Evolutionary conservation across 1,140 invertebrate species (phyloP), one percentile per base, ranked within the genome.

Genomic region (Pentalonia nigronervosa): DNA sequence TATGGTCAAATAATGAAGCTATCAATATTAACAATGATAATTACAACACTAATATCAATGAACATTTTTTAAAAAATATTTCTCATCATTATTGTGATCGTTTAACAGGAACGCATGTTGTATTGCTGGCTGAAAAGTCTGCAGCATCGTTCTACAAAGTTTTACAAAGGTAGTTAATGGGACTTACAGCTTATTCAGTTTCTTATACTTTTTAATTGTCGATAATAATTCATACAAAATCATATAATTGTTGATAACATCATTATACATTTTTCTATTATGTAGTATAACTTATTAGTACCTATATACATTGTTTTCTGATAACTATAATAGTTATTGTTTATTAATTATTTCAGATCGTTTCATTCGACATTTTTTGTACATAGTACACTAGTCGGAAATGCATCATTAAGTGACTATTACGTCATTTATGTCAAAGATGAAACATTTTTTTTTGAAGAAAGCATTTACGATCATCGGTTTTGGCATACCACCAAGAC

Each of bases 291-390:
- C 60, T 17, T n/a, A 76, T 20, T 1, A 76, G 11, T 67, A 21
- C 17, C 17, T 50, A 48, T 48, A 48, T 14, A 30, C 11, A 67
- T 67, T 67, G 3, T 67, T 67, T 67, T n/a, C 6, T 76, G n/a
- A 17, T 76, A 76, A n/a, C 20, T 2, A 83, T 83, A 30, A 25
- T n/a, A 8, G 36, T 84, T 45, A 41, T 45, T 45, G 34, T 56
- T 60, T 34, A 20, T n/a, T n/a, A n/a, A n/a, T n/a, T n/a, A n/a
- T 91, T 91, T 91, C 45, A 91, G 90, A 34, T 76, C 90, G 45
- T 91, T 91, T 48, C 67, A 34, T 14, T 53, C 90, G 20, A 91
- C 90, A 34, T 91, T 91, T 81, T 91, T 81, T n/a, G 67, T 91
- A 23, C 67, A 91, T 2, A 48, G 36, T 48, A 41, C 67, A 25